Conservation (phyloP, 2,888 invertebrate species). For the Palloptera scutellata region DNA sequence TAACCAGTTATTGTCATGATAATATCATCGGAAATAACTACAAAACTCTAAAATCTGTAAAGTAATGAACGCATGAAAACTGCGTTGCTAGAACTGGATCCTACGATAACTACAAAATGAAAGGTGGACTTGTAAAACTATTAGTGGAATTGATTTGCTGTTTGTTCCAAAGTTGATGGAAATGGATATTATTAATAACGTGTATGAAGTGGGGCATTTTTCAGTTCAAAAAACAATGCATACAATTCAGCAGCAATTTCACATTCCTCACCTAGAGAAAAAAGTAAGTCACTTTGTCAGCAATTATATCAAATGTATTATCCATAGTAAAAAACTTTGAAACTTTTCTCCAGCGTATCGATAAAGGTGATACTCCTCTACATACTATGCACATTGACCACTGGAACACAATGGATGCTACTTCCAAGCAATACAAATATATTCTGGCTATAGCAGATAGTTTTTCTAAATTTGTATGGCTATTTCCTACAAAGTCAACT, state of each 20-base stretch:
- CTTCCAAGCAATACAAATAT: slow-evolving; percentile 33
- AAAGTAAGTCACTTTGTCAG: slow-evolving; percentile 26
- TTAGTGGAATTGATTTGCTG: background rate
- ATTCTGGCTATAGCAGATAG: slow-evolving; percentile 31
- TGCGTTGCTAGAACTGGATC: slow-evolving; percentile 20
- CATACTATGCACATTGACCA: slow-evolving; percentile 31
- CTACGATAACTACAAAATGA: slow-evolving; percentile 27
- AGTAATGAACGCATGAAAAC: slow-evolving; percentile 12
- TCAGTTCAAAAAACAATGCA: slow-evolving; percentile 21
- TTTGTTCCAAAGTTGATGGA: no score
- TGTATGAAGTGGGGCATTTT: slow-evolving; percentile 19
- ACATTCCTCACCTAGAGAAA: slow-evolving; percentile 34
- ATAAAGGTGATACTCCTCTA: slow-evolving; percentile 32
- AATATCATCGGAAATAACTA: slow-evolving; percentile 18
- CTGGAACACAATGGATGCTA: slow-evolving; percentile 31
- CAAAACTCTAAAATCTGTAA: slow-evolving; percentile 22
- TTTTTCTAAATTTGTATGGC: slow-evolving; percentile 31
- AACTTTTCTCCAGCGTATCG: slow-evolving; percentile 32
- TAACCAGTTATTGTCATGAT: slow-evolving; percentile 6
- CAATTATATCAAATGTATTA: slow-evolving; percentile 33
- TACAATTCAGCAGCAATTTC: slow-evolving; percentile 26
- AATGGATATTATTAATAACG: background rate
- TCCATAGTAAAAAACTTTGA: slow-evolving; percentile 31
- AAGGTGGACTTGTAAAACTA: slow-evolving; percentile 31
- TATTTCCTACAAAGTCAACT: slow-evolving; percentile 28